A percentile compares a stretch with the other conserved stretches of the same genome.
These are phyloP conservation scores for Papilio dardanus DNA, from an alignment of 1,140 invertebrate genomes.

Conservation along the genomic window DNA sequence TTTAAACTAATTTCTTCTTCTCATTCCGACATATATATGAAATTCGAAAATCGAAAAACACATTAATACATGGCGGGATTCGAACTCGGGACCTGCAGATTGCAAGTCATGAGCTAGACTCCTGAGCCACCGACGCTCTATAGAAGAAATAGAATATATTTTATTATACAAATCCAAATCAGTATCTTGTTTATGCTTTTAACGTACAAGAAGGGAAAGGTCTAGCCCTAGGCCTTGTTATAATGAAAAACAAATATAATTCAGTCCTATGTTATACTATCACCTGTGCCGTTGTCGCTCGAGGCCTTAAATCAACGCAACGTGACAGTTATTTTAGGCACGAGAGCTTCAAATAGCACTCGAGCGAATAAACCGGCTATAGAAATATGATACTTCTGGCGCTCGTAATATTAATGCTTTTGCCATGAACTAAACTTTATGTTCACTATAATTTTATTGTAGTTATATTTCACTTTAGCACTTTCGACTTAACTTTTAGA, in stretches of 20 bases:
- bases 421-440: constrained; percentile 1
- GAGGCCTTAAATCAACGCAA: constrained; percentile 65
- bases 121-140: no score
- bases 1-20: no score
- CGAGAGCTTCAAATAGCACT: constrained; percentile 59
- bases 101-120: no score
- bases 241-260: constrained; percentile 20
- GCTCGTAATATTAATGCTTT: constrained; percentile 32
- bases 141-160: no score
- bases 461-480: background rate
- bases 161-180: background rate
- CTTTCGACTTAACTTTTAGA: background rate
- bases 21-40: no score
- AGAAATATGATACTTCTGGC: constrained; percentile 61
- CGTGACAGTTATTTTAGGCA: constrained; percentile 71
- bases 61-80: no score
- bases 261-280: constrained; percentile 13
- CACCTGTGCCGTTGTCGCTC: constrained; percentile 31
- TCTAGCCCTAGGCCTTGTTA: background rate
- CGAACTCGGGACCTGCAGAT: no score
- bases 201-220: background rate
- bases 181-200: background rate
- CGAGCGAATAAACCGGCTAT: constrained; percentile 63
- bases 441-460: background rate
- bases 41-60: no score